A percentile compares a stretch with the other conserved stretches of the same genome.
Conservation (phyloP, 2,888 invertebrate species). For the Gymnocheta viridis region DNA sequence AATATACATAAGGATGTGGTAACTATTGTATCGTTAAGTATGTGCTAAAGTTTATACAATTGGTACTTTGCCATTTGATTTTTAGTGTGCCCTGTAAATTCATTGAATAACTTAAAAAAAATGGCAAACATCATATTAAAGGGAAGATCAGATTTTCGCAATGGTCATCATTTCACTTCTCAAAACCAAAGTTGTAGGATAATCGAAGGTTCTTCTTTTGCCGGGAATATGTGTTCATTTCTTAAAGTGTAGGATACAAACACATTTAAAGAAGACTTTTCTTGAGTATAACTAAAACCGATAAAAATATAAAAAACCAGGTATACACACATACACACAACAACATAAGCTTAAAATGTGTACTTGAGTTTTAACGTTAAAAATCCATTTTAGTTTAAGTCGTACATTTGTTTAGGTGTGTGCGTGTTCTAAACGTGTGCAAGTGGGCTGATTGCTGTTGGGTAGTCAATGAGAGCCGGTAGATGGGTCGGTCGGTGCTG, state of each 20-base stretch:
- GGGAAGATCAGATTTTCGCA: too few species aligned
- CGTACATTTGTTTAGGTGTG: neutral
- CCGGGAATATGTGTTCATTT: neutral
- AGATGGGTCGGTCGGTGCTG: slow-evolving; percentile 34
- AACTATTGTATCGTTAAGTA: too few species aligned
- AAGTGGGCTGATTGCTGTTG: slow-evolving; percentile 48
- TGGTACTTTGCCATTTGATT: too few species aligned
- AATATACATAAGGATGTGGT: too few species aligned
- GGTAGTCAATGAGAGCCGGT: slow-evolving; percentile 54
- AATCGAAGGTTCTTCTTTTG: too few species aligned
- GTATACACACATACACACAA: neutral
- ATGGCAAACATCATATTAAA: too few species aligned
- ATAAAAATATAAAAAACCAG: neutral
- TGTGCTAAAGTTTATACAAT: too few species aligned
- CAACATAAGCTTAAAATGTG: neutral
- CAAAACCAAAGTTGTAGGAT: too few species aligned
- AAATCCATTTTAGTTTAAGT: slow-evolving; percentile 15
- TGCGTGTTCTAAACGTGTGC: slow-evolving; percentile 39
- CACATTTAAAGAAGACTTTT: neutral
- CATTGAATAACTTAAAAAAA: too few species aligned
- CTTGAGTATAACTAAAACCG: neutral
- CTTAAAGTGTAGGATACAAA: neutral
- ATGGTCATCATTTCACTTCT: too few species aligned
- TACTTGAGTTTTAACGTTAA: slow-evolving; percentile 25
- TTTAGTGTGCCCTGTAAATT: too few species aligned